Evolutionary conservation across 1,140 invertebrate genomes (phyloP), one percentile per base, ranked within the genome.

Genomic region (Galleria mellonella): DNA sequence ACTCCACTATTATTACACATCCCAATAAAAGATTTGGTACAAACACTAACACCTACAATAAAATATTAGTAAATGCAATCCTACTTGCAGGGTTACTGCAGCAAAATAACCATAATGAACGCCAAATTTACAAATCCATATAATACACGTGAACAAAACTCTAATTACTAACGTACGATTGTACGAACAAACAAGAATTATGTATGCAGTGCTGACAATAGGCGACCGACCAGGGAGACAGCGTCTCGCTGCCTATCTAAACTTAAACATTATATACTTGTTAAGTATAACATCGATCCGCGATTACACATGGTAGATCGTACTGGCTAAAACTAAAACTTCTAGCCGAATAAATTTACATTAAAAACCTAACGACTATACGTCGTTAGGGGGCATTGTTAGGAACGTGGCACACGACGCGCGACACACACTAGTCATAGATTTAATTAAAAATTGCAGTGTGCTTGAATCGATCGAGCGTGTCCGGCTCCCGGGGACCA

Each of bases 41-140:
- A 77, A 78, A 77, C 69, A 64, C 70, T 82, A 82, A 72, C 36
- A 35, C 57, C 73, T 76, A 79, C 57, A 49, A 75, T 81, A 77
- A 81, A 74, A 84, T 64, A 83, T 84, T 82, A 82, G 81, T 84
- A 84, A 84, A 84, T 84, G 81, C 81, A 84, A 70, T 23, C 60
- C 72, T 76, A 76, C 67, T 71, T 63, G 54, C 69, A 66, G 59
- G 53, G 46, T 46, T 55, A 47, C 45, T 32, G 41, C 67, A 55
- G 65, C 64, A 65, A 60, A 72, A 63, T 41, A 49, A 62, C 55
- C 59, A 54, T 38, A 58, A 46, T 39, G 43, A 61, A 48, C 47
- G 31, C 55, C 36, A 67, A 63, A 68, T 68, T 51, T 68, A 68
- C 64, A 68, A n/a, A 68, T 62, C 57, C 55, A 63, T 58, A 61